Percentiles rank a stretch among this genome's conserved stretches.
phyloP scores from a whole-genome alignment of 1,140 invertebrate genomes.

The Drosophila oshimai region DNA sequence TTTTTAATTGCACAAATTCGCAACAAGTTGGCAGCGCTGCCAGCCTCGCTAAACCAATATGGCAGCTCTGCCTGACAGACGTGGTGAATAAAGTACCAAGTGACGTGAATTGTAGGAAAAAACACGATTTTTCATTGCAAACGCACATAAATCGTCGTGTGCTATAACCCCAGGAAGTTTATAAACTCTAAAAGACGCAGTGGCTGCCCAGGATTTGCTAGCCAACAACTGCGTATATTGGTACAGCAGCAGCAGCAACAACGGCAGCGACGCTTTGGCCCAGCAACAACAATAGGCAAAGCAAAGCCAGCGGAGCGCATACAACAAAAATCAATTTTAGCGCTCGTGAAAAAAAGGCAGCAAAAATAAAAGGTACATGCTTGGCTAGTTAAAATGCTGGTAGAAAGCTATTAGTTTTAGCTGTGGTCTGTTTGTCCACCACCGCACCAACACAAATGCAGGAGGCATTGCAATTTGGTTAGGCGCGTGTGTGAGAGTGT shows the following conservation, averaged over 20 bases:
- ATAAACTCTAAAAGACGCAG: neutral
- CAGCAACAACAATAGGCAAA: constrained; percentile 44
- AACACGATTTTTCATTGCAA: constrained; percentile 52
- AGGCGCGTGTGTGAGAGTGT: neutral
- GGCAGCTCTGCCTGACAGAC: constrained; percentile 45
- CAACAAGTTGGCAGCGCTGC: constrained; percentile 37
- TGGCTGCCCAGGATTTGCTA: neutral
- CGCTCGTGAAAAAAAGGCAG: constrained; percentile 35
- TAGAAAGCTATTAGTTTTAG: constrained; percentile 9
- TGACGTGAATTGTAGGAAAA: constrained; percentile 70
- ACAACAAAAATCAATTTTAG: constrained; percentile 69
- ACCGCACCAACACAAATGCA: constrained; percentile 9
- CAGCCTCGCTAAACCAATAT: constrained; percentile 14
- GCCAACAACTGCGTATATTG: neutral
- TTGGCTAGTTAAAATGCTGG: neutral
- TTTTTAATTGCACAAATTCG: constrained; percentile 5
- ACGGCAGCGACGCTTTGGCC: constrained; percentile 28
- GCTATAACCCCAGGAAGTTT: neutral
- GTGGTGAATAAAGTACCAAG: constrained; percentile 67
- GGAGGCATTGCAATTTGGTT: constrained; percentile 35
- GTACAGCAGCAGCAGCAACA: neutral
- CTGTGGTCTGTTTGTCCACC: constrained; percentile 16
- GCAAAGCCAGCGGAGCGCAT: constrained; percentile 35
- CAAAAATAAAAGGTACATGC: constrained; percentile 52
- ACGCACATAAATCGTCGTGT: constrained; percentile 4